phyloP scores from a whole-genome alignment of 2,797 vertebrate species.

The Myotis planiceps region DNA sequence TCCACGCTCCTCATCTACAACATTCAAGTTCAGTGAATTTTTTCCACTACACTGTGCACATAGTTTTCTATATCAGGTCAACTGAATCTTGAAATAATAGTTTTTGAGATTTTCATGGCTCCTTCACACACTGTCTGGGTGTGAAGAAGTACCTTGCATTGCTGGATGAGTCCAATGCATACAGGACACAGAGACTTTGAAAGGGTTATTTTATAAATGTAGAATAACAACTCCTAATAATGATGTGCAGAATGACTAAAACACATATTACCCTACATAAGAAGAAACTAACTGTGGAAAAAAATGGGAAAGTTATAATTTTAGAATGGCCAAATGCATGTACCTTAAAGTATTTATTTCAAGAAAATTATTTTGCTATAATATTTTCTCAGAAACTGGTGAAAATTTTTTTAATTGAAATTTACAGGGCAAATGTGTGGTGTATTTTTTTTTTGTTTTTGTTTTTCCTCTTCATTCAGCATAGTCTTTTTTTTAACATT shows the following conservation, averaged over 20 bases:
- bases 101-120: neutral
- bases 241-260: conserved; percentile 1
- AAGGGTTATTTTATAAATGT: conserved; percentile 56
- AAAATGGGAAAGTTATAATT: conserved; percentile 28
- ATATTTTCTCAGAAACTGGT: conserved; percentile 24
- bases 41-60: neutral
- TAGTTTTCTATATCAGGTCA: neutral
- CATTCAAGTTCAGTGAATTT: neutral
- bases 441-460: neutral
- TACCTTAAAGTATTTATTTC: neutral
- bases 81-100: neutral
- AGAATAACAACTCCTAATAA: neutral
- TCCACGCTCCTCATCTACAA: neutral
- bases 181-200: neutral
- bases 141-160: too few species aligned
- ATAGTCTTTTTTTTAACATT: neutral
- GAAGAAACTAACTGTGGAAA: neutral
- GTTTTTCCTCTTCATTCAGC: neutral
- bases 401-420: neutral
- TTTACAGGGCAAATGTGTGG: neutral
- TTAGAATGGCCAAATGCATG: neutral
- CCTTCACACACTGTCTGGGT: neutral
- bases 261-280: neutral
- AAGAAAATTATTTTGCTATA: neutral
- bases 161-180: neutral